A percentile compares a stretch with the other conserved stretches of the same genome.
phyloP scores from a whole-genome alignment of 2,113 vertebrate genomes.

The Syngnathoides biaculeatus region DNA sequence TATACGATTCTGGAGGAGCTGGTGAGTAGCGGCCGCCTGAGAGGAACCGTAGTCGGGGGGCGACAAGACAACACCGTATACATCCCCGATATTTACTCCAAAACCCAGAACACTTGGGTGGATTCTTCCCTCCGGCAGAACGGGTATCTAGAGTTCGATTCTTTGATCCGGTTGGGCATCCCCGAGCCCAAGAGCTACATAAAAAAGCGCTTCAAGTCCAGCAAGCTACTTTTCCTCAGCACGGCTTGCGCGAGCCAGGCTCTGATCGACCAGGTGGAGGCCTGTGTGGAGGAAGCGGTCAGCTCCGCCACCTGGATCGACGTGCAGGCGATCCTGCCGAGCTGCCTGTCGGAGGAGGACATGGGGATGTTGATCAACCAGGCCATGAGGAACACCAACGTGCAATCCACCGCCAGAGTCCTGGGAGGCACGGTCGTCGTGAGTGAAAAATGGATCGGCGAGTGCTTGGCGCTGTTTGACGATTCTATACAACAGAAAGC shows the following conservation, averaged over 20 bases:
- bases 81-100: slow-evolving; percentile 92
- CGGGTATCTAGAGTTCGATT: slow-evolving; percentile 93
- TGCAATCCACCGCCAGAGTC: slow-evolving; percentile 75
- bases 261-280: slow-evolving; percentile 92
- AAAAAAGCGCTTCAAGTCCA: slow-evolving; percentile 86
- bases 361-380: slow-evolving; percentile 84
- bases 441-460: slow-evolving; percentile 88
- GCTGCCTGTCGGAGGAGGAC: slow-evolving; percentile 86
- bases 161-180: slow-evolving; percentile 87
- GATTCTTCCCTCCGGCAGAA: slow-evolving; percentile 96
- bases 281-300: slow-evolving; percentile 90
- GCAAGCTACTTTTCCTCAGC: slow-evolving; percentile 82
- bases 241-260: slow-evolving; percentile 83
- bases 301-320: slow-evolving; percentile 87
- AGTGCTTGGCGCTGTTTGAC: slow-evolving; percentile 80
- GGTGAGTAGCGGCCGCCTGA: slow-evolving; percentile 83
- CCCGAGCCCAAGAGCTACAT: slow-evolving; percentile 87
- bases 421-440: slow-evolving; percentile 82
- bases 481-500: slow-evolving; percentile 88
- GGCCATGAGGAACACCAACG: slow-evolving; percentile 81
- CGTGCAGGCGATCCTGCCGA: slow-evolving; percentile 86
- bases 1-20: slow-evolving; percentile 94
- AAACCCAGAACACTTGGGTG: slow-evolving; percentile 91
- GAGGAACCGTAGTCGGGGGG: slow-evolving; percentile 87
- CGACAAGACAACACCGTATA: slow-evolving; percentile 92